Evolutionary conservation across 1,140 invertebrate genomes (phyloP), one percentile per base, ranked within the genome.

Genomic region (Musca vetustissima): DNA sequence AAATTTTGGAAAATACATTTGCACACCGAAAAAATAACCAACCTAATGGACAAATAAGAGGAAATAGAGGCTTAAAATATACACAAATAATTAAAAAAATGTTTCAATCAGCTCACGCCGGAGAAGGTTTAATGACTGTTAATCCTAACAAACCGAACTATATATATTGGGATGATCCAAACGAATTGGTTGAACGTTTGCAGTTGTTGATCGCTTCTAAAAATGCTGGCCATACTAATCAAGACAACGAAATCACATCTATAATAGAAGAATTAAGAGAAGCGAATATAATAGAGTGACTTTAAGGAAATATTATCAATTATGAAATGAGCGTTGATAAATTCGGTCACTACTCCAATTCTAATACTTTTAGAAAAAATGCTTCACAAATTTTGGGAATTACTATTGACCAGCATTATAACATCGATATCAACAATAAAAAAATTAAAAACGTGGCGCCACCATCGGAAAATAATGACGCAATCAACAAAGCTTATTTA

Each of bases 101-200:
- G 28, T 28, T 28, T 28, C 28, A 28, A 28, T 28, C 28, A 8
- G 8, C 8, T 28, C 28, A 28, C 28, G 8, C 28, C 3, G 28
- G 28, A 4, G 28, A 28, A 28, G 3, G 28, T 28, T 8, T 28
- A 28, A 28, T 28, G 28, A 28, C 3, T 3, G 61, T 36, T 53
- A 15, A 67, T 67, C 13, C 6, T 8, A 32, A 47, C 19, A 53
- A 66, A 52, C 69, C 66, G n/a, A 73, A 75, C 68, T 76, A 80
- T 69, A 71, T 76, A 25, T 78, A 80, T 74, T 84, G 73, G 73
- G 75, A 83, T 72, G 73, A 83, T 75, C 72, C 74, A 14, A 81
- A 83, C 64, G 79, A 84, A 71, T 47, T 83, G 7, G 73, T 83
- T 9, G 74, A 81, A 36, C 69, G 78, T 64, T 69, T 84, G 7